Conservation (phyloP, 2,888 invertebrate genomes). For the Eilema griseolum region DNA sequence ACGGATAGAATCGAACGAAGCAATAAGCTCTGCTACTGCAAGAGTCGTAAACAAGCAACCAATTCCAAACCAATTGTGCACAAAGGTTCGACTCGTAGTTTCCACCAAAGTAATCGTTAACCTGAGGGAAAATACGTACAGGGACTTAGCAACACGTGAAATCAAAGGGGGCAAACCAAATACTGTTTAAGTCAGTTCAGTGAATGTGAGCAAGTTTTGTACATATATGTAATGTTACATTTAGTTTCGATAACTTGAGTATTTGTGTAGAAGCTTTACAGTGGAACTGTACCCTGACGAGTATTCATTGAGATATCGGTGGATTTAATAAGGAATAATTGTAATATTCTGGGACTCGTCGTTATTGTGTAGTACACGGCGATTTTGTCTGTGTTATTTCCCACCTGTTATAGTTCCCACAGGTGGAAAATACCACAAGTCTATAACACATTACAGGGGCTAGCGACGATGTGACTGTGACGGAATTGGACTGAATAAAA, state of each 20-base stretch:
- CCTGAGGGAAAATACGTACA: neutral
- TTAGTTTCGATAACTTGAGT: neutral
- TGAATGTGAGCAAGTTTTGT: neutral
- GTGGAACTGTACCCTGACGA: neutral
- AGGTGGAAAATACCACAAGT: too few relatives aligned
- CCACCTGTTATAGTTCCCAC: too few relatives aligned
- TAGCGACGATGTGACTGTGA: too few relatives aligned
- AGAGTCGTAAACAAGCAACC: constrained; percentile 6
- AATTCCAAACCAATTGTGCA: constrained; percentile 10
- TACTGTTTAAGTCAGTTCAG: constrained; percentile 4
- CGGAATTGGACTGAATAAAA: too few relatives aligned
- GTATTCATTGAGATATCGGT: too few relatives aligned
- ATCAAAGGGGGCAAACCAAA: neutral
- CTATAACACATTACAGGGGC: too few relatives aligned
- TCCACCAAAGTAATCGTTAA: constrained; percentile 6
- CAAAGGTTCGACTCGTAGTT: neutral
- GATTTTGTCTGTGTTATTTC: too few relatives aligned
- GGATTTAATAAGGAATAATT: neutral
- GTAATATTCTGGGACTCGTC: too few relatives aligned
- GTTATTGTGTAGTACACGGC: too few relatives aligned
- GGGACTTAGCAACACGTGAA: constrained; percentile 1
- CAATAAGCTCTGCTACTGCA: neutral
- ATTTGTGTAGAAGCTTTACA: neutral
- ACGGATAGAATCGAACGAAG: neutral
- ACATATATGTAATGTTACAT: neutral